phyloP scores from a whole-genome alignment of 2,888 invertebrate genomes.

The Parnassius mnemosyne region DNA sequence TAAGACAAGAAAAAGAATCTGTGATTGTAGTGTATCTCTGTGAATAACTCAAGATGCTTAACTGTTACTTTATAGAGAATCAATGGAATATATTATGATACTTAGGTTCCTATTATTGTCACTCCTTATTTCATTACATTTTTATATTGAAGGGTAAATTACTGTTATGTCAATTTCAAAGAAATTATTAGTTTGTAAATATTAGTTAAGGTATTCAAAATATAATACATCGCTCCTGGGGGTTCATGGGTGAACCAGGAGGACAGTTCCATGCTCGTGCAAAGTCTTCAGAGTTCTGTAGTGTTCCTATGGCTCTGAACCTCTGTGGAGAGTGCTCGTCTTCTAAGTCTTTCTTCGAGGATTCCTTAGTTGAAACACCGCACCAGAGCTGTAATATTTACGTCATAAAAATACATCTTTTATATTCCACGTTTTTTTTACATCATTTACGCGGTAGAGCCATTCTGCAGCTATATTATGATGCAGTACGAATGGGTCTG shows the following conservation, averaged over 20 bases:
- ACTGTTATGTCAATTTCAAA: background rate
- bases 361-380: conserved; percentile 84
- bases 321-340: conserved; percentile 88
- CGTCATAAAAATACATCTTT: background rate
- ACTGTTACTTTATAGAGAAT: too few species aligned
- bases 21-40: too few species aligned
- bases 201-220: conserved; percentile 43
- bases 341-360: conserved; percentile 82
- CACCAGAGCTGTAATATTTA: conserved; percentile 87
- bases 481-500: too few species aligned
- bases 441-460: too few species aligned
- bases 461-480: too few species aligned
- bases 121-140: too few species aligned
- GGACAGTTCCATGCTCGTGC: conserved; percentile 81
- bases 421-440: too few species aligned
- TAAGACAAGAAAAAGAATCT: too few species aligned
- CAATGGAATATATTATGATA: too few species aligned
- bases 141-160: too few species aligned
- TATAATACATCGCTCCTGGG: conserved; percentile 68
- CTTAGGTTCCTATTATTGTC: too few species aligned
- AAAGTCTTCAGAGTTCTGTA: conserved; percentile 88
- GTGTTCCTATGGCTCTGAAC: conserved; percentile 84
- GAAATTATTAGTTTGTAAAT: background rate
- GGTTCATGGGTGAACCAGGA: conserved; percentile 78
- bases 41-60: too few species aligned